Evolutionary conservation across 1,140 invertebrate genomes (phyloP).

Genomic region (Philaenus spumarius): DNA sequence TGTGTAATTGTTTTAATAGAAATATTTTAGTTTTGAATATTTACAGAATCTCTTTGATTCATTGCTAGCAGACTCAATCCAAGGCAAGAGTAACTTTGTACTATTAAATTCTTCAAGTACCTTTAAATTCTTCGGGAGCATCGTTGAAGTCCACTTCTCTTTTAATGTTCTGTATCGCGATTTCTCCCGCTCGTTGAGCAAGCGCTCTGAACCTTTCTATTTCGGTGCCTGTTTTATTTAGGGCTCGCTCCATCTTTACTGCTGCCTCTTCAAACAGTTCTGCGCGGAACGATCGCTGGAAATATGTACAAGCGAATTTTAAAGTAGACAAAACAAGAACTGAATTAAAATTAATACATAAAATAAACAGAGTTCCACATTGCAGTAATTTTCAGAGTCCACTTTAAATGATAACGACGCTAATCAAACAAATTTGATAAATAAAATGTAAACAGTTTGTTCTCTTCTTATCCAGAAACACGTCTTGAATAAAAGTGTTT

Average conservation of each 20-base stretch:
- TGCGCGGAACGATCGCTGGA: conserved; percentile 84
- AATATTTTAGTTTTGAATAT: no score
- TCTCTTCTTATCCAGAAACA: no score
- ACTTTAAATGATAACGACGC: no score
- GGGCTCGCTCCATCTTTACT: conserved; percentile 64
- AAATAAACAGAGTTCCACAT: no score
- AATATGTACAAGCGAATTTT: conserved; percentile 34
- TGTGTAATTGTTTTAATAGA: no score
- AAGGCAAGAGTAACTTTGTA: no score
- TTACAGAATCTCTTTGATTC: no score
- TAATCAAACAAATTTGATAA: no score
- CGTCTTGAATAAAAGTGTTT: no score
- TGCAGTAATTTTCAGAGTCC: neutral
- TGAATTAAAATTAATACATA: conserved; percentile 18
- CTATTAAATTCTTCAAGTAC: no score
- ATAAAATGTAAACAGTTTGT: no score
- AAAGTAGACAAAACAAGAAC: conserved; percentile 9
- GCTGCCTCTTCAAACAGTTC: conserved; percentile 89
- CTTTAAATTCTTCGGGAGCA: conserved; percentile 93
- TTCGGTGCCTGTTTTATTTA: conserved; percentile 75
- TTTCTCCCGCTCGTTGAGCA: conserved; percentile 69
- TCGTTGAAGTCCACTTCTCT: conserved; percentile 89
- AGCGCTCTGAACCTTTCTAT: conserved; percentile 78
- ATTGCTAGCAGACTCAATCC: no score
- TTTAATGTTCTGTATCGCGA: conserved; percentile 75